Conservation (phyloP, 2,888 invertebrate species). For the Patella pellucida region DNA sequence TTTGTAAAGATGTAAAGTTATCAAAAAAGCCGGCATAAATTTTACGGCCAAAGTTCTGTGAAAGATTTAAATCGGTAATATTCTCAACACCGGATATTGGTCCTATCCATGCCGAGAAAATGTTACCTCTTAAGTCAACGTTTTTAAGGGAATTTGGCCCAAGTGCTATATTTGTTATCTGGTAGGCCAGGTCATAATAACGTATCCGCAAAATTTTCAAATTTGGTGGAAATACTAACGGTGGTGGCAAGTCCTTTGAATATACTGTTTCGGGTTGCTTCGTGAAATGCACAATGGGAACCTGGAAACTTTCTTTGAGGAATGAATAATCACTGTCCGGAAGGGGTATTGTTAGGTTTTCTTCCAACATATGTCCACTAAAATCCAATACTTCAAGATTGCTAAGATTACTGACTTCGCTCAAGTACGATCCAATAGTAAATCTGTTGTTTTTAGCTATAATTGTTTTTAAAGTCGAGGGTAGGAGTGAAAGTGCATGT, state of each 20-base stretch:
- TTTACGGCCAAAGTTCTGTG: background rate
- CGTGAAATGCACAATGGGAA: too few species aligned
- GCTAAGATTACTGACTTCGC: background rate
- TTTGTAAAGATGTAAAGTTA: constrained; percentile 9
- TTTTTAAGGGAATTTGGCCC: background rate
- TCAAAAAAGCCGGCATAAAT: constrained; percentile 15
- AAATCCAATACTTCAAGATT: background rate
- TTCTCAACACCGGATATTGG: constrained; percentile 17
- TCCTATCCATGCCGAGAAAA: constrained; percentile 7
- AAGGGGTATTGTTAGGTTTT: background rate
- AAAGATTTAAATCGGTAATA: constrained; percentile 20
- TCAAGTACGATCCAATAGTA: background rate
- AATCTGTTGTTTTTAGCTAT: constrained; percentile 11
- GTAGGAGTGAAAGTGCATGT: background rate
- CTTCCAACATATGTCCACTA: background rate
- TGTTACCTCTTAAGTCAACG: constrained; percentile 18
- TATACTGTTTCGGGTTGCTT: too few species aligned
- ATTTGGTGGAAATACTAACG: constrained; percentile 13
- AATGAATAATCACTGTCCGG: too few species aligned
- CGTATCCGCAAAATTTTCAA: background rate
- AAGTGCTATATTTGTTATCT: constrained; percentile 4
- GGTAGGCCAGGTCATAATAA: background rate
- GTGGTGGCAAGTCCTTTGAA: background rate
- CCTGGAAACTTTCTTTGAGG: too few species aligned
- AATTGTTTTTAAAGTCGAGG: background rate